A percentile compares a stretch with the other conserved stretches of the same genome.
These are phyloP conservation scores for Euthynnus affinis DNA, from an alignment of 2,797 vertebrate genomes.

Conservation along the genomic window DNA sequence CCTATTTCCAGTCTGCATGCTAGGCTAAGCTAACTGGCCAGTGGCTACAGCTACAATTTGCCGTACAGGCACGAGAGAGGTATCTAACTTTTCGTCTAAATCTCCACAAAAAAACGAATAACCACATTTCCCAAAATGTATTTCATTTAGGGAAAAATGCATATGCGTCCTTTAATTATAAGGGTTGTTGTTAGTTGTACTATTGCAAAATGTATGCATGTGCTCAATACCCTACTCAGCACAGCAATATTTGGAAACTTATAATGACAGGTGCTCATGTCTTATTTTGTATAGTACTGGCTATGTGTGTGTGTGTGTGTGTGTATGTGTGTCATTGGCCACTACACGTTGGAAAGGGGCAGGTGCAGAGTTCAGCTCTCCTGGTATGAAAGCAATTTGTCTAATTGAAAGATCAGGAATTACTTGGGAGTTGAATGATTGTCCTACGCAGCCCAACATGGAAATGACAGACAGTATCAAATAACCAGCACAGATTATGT, in stretches of 20 bases:
- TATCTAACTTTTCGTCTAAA: background rate
- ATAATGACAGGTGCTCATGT: slow-evolving; percentile 69
- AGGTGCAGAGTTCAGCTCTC: slow-evolving; percentile 75
- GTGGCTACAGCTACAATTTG: background rate
- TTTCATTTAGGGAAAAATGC: background rate
- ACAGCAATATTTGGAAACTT: background rate
- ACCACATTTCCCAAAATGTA: background rate
- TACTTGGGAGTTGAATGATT: slow-evolving; percentile 76
- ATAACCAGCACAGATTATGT: slow-evolving; percentile 70
- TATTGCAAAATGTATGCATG: background rate
- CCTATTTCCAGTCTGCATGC: background rate
- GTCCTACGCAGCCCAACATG: slow-evolving; percentile 58
- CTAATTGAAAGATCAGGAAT: slow-evolving; percentile 82
- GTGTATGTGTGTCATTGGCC: slow-evolving; percentile 11
- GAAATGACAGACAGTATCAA: slow-evolving; percentile 77
- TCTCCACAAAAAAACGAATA: background rate
- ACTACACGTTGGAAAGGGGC: slow-evolving; percentile 26
- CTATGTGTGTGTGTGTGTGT: slow-evolving; percentile 16
- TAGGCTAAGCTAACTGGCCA: background rate
- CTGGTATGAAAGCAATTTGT: slow-evolving; percentile 82
- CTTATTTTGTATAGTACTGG: slow-evolving; percentile 26
- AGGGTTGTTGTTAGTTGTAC: background rate
- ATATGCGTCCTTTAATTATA: background rate
- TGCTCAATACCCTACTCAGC: background rate
- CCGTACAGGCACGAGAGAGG: background rate